Percentiles rank a stretch among this genome's conserved stretches.
phyloP scores from a whole-genome alignment of 2,113 vertebrate genomes.

The Nothocercus nigrocapillus region DNA sequence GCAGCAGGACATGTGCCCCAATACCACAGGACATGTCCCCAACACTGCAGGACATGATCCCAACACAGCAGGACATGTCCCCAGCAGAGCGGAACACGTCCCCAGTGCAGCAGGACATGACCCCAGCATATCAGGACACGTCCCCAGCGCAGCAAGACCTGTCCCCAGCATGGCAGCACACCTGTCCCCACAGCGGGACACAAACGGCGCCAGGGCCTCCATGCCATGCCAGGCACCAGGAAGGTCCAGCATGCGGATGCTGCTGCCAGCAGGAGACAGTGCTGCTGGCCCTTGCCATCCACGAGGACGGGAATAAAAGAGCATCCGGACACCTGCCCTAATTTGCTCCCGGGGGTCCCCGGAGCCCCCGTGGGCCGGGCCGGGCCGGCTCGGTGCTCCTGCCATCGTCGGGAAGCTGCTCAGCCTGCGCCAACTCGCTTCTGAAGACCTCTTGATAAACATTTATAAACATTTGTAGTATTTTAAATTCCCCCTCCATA shows the following conservation, averaged over 20 bases:
- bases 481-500: slow-evolving; percentile 77
- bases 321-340: rapidly evolving
- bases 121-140: rapidly evolving
- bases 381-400: not conserved
- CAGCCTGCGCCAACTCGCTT: slow-evolving; percentile 47
- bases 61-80: rapidly evolving
- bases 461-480: slow-evolving; percentile 81
- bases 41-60: too few species aligned
- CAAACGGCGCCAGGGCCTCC: not conserved
- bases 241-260: rapidly evolving
- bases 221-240: rapidly evolving
- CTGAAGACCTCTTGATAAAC: slow-evolving; percentile 78
- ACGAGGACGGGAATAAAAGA: not conserved
- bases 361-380: not conserved
- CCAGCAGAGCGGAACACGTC: too few species aligned
- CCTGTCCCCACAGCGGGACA: not conserved
- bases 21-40: not conserved
- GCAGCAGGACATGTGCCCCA: too few species aligned
- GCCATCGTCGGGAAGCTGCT: slow-evolving; percentile 44
- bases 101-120: not conserved
- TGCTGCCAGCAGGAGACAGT: rapidly evolving
- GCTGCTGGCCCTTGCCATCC: rapidly evolving
- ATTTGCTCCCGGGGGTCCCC: not conserved
- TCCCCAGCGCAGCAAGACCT: not conserved
- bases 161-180: too few species aligned